Evolutionary conservation across 2,888 invertebrate genomes (phyloP).

Genomic region (Agonopterix heracliana): DNA sequence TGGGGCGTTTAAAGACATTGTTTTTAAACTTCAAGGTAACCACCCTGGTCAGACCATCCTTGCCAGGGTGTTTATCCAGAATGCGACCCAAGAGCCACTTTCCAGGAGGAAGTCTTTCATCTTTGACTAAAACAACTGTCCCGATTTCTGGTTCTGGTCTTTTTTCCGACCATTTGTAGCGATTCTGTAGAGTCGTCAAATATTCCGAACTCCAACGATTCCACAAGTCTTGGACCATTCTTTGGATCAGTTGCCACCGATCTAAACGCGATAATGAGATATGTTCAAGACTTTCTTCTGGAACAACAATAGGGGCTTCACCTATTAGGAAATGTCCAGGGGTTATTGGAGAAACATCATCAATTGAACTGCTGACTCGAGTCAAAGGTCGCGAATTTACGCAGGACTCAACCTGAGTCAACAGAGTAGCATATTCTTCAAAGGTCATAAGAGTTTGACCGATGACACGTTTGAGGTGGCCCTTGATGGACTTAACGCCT

Average conservation of each 20-base stretch:
- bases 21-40: conserved; percentile 6
- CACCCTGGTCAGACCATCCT: conserved; percentile 10
- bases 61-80: conserved; percentile 9
- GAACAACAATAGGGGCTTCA: conserved; percentile 5
- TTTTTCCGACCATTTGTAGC: conserved; percentile 10
- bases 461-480: not conserved
- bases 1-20: conserved; percentile 6
- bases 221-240: conserved; percentile 14
- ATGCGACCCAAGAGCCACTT: conserved; percentile 15
- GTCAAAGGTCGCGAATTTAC: conserved; percentile 16
- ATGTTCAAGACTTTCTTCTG: conserved; percentile 3
- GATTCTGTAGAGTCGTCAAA: conserved; percentile 9
- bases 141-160: conserved; percentile 5
- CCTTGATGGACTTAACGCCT: too few species aligned
- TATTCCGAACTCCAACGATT: conserved; percentile 15
- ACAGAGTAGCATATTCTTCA: conserved; percentile 10
- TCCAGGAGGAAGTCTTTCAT: conserved; percentile 11
- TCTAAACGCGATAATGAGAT: conserved; percentile 4
- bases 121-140: conserved; percentile 12
- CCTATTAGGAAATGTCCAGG: conserved; percentile 1
- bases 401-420: conserved; percentile 13
- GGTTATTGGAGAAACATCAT: conserved; percentile 11
- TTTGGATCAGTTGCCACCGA: conserved; percentile 12
- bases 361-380: conserved; percentile 8
- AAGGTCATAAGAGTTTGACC: conserved; percentile 8